Base-by-base conservation (phyloP, 2,888 invertebrate species). In the Brachylomia viminalis region DNA sequence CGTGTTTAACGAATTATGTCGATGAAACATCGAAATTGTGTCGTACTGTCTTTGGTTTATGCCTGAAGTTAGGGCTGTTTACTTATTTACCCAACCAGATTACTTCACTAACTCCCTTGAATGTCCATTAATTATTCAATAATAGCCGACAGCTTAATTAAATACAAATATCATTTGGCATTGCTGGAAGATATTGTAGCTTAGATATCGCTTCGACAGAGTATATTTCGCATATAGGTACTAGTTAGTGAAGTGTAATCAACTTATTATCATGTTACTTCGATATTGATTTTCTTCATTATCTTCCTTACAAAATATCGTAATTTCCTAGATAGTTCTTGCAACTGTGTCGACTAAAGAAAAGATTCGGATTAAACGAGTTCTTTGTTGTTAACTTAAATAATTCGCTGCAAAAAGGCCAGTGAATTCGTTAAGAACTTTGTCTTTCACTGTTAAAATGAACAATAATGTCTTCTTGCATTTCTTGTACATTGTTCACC, bases 121-220 rank as follows among this genome's bases (percentile, higher is more conserved):
- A 74, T 59, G 62, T 82, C 59, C 42, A 72, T 79, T 76, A 66
- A 76, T 74, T 30, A 71, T 68, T 59, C 61, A 71, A 59, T 38
- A 84, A 72, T 45, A 27, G 64, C 49, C 38, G 54, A 61, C 71
- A 59, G 67, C 38, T 73, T 75, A 79, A 74, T 72, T 69, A 61
- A 77, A 72, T 70, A 68, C 54, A 72, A 83, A 84, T 65, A 78
- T 76, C 7, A 78, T 71, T 77, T 68, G 8, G 66, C 61, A n/a
- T 61, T 33, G 0, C 49, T 56, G 20, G 56, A 70, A 66, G 23
- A 68, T 38, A 54, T 27, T 33, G 33, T 33, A 33, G 5, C 38
- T 38, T 38, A 4, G 38, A 38, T 38, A 38, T 38, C 38, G 5
- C 38, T 38, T 38, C 5, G 7, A 38, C 17, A 33, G 2, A n/a